Evolutionary conservation across 2,888 invertebrate species (phyloP).

Genomic region (Drosophila putrida): DNA sequence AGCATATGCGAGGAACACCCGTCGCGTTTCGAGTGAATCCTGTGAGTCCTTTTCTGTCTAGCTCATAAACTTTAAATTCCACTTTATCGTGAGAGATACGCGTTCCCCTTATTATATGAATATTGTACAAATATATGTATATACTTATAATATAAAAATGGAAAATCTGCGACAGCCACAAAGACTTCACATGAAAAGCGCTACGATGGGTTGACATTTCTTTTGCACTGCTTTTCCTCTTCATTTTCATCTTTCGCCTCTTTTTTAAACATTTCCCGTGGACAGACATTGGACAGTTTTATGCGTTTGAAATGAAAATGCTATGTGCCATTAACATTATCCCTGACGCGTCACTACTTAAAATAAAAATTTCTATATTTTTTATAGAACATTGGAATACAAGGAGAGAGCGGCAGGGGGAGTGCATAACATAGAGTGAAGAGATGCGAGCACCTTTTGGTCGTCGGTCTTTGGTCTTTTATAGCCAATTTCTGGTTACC

Average conservation of each 20-base stretch:
- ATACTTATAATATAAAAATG: slow-evolving; percentile 28
- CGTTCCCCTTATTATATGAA: slow-evolving; percentile 57
- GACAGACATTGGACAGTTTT: slow-evolving; percentile 69
- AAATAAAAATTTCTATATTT: slow-evolving; percentile 79
- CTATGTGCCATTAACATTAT: slow-evolving; percentile 82
- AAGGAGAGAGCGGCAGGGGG: not conserved
- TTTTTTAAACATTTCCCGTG: slow-evolving; percentile 51
- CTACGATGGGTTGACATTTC: slow-evolving; percentile 41
- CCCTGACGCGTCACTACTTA: slow-evolving; percentile 81
- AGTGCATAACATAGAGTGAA: slow-evolving; percentile 16
- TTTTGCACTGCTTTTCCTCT: slow-evolving; percentile 31
- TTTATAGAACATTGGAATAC: slow-evolving; percentile 55
- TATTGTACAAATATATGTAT: slow-evolving; percentile 22
- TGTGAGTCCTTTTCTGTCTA: slow-evolving; percentile 54
- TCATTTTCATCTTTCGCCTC: not conserved
- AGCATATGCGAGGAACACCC: slow-evolving; percentile 42
- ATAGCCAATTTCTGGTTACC: slow-evolving; percentile 80
- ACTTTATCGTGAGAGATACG: slow-evolving; percentile 71
- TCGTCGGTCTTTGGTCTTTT: slow-evolving; percentile 66
- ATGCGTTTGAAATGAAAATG: slow-evolving; percentile 80
- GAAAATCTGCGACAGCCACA: slow-evolving; percentile 69
- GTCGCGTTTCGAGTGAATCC: slow-evolving; percentile 22
- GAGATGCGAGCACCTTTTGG: slow-evolving; percentile 67
- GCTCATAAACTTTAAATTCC: slow-evolving; percentile 75
- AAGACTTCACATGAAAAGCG: slow-evolving; percentile 38